phyloP scores from a whole-genome alignment of 2,888 invertebrate species.

The Hymenopus coronatus region DNA sequence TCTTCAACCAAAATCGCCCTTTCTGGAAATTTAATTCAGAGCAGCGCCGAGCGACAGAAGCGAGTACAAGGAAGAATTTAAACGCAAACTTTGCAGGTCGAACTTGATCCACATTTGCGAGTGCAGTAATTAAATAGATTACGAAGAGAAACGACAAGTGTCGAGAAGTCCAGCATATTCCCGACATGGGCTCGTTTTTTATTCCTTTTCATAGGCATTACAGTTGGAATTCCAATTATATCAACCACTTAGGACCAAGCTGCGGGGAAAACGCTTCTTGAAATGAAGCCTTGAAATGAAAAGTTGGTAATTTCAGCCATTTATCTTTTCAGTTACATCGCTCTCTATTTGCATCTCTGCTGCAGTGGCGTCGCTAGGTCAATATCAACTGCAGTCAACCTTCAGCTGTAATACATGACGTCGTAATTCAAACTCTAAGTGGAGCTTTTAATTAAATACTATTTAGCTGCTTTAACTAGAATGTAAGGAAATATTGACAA shows the following conservation, averaged over 20 bases:
- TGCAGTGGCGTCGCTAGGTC: no score
- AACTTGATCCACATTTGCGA: background rate
- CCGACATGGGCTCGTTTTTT: background rate
- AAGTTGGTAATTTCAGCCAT: background rate
- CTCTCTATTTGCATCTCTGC: no score
- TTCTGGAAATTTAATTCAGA: background rate
- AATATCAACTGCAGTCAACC: no score
- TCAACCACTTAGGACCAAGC: background rate
- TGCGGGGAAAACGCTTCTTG: background rate
- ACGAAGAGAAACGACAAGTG: background rate
- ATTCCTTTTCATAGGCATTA: background rate
- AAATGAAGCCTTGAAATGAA: background rate
- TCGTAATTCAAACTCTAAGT: no score
- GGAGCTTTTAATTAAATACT: no score
- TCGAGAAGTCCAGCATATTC: background rate
- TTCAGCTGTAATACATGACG: no score
- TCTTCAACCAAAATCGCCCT: no score
- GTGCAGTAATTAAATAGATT: background rate
- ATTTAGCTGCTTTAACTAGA: no score
- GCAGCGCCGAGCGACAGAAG: background rate
- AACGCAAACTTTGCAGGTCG: background rate
- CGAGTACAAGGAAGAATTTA: background rate
- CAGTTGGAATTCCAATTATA: background rate
- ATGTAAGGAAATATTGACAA: no score
- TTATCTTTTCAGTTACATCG: background rate